These are phyloP conservation scores for Eleginops maclovinus DNA, from an alignment of 2,113 vertebrate species.

Conservation along the genomic window DNA sequence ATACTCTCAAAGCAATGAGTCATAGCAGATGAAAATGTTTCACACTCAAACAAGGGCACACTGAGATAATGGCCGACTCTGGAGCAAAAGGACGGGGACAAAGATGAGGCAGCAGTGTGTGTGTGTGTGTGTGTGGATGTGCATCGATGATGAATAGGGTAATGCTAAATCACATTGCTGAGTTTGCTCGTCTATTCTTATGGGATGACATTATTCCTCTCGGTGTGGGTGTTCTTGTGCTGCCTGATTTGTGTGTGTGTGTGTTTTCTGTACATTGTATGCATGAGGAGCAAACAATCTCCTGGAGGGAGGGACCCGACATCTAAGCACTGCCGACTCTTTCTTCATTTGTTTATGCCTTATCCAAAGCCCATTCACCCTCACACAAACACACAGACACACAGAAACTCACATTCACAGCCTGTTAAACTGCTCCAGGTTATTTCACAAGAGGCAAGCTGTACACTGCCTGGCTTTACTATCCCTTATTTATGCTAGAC, in stretches of 20 bases:
- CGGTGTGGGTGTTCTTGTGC: background rate
- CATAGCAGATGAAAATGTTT: conserved; percentile 74
- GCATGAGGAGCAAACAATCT: conserved; percentile 37
- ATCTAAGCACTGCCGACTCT: conserved; percentile 28
- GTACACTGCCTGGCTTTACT: conserved; percentile 53
- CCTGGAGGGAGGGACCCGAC: conserved; percentile 34
- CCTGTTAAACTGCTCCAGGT: conserved; percentile 59
- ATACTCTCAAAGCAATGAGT: conserved; percentile 69
- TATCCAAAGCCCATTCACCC: conserved; percentile 3
- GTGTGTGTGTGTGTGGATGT: conserved; percentile 4
- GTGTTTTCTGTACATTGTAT: conserved; percentile 16
- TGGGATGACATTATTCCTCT: conserved; percentile 28
- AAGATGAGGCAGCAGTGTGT: background rate
- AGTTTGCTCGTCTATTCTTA: conserved; percentile 41
- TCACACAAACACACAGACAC: conserved; percentile 13
- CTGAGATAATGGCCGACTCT: conserved; percentile 67
- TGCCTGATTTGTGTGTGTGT: conserved; percentile 16
- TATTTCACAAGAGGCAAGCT: conserved; percentile 60
- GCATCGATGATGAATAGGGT: conserved; percentile 55
- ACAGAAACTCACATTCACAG: conserved; percentile 37
- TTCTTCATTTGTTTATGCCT: conserved; percentile 65
- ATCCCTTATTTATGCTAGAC: conserved; percentile 78
- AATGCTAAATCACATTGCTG: conserved; percentile 48
- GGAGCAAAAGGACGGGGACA: conserved; percentile 42
- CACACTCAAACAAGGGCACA: conserved; percentile 70